These are phyloP conservation scores for Varecia variegata DNA, from an alignment of 2,797 vertebrate genomes.

Conservation along the genomic window DNA sequence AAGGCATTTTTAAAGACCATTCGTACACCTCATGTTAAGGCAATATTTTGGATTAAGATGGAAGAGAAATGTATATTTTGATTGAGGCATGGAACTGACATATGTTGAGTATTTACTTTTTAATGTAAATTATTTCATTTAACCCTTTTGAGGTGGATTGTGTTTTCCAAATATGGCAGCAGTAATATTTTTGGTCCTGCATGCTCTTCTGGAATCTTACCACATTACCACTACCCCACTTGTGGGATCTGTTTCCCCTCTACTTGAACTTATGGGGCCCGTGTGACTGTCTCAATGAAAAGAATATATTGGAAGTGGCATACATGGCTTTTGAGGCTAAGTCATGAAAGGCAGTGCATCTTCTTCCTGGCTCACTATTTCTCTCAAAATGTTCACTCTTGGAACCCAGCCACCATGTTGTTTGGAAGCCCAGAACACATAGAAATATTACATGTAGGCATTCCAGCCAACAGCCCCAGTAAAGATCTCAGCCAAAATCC, in stretches of 20 bases:
- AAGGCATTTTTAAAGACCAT: background rate
- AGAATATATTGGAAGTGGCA: background rate
- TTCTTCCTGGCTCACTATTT: background rate
- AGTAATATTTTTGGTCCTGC: background rate
- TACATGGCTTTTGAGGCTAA: background rate
- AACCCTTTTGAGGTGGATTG: background rate
- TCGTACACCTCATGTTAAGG: background rate
- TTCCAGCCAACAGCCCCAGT: background rate
- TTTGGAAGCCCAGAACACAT: background rate
- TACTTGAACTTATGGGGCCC: background rate
- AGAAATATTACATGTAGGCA: background rate
- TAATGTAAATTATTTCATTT: conserved; percentile 31
- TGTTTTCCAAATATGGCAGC: conserved; percentile 1
- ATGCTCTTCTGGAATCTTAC: background rate
- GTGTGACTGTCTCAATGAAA: background rate
- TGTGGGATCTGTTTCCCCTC: background rate
- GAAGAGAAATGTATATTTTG: background rate
- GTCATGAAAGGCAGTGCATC: background rate
- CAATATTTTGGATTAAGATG: background rate
- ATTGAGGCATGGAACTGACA: background rate
- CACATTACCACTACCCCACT: background rate
- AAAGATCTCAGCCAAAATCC: background rate
- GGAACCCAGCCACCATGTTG: background rate
- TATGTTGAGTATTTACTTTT: background rate
- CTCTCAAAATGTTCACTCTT: background rate